A percentile compares a stretch with the other conserved stretches of the same genome.
phyloP scores from a whole-genome alignment of 1,140 invertebrate species.

The Tetramorium parvispinum region DNA sequence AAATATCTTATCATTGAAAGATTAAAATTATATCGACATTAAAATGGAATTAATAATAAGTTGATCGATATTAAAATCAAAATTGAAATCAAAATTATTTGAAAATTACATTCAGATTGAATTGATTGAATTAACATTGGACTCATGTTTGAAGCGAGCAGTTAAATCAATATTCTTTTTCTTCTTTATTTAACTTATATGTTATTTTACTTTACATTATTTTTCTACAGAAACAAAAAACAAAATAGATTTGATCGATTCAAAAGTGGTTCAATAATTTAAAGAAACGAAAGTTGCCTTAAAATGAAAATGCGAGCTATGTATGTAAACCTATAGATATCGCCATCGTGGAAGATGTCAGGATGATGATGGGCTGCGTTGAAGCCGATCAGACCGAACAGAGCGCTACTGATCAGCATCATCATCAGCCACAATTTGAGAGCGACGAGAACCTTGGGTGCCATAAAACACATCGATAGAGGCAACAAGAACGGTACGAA shows the following conservation, averaged over 20 bases:
- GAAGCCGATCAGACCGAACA: constrained; percentile 89
- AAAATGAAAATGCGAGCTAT: not conserved
- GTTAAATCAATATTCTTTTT: not conserved
- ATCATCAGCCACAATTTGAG: constrained; percentile 88
- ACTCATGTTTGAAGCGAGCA: not conserved
- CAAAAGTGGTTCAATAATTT: not conserved
- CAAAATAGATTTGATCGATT: not conserved
- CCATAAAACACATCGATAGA: constrained; percentile 84
- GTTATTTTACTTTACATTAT: not conserved
- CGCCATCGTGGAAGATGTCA: constrained; percentile 93
- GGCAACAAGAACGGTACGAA: constrained; percentile 86
- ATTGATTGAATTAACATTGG: not conserved
- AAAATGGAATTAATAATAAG: not conserved
- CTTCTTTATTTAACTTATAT: not conserved
- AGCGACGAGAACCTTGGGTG: constrained; percentile 76
- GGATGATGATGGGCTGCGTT: constrained; percentile 94
- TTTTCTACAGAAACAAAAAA: not conserved
- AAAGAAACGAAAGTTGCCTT: too few species aligned
- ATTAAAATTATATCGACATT: not conserved
- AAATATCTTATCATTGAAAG: not conserved
- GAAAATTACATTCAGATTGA: not conserved
- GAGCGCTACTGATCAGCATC: constrained; percentile 87
- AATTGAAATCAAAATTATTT: not conserved
- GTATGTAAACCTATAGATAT: constrained; percentile 84
- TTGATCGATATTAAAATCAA: not conserved